Base-by-base conservation (phyloP, 2,888 invertebrate genomes). In the Catotricha subobsoleta region DNA sequence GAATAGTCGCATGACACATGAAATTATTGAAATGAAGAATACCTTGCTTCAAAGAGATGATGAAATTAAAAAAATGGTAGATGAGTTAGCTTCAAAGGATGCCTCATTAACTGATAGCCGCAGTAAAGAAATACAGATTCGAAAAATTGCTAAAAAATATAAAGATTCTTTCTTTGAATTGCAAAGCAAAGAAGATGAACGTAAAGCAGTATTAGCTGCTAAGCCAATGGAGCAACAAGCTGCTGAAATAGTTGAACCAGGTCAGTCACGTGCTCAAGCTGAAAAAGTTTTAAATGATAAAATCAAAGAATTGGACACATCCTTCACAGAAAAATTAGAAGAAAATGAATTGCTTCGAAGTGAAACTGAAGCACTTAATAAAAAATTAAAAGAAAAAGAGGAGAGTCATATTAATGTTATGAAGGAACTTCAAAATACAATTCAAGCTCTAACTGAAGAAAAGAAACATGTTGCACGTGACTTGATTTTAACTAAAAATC, bases 61-160 rank as follows among this genome's bases (percentile, higher is more conserved):
- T 46, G 73, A 75, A 30, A 65, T 77, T 39, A 59, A 68, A 7
- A 73, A 74, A 51, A 53, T 79, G 12, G 69, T 67, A 16, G 78
- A 80, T 52, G 79, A 80, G 39, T 53, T 78, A 4, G 64, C 69
- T 6, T 67, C 65, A 15, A 82, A 80, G 55, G 79, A 80, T 48
- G 71, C 71, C 2, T 65, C 71, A 19, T 62, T 81, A 12, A 71
- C 68, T 30, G 80, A 82, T 48, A 71, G 75, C 13, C 69, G 71
- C 46, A 78, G 72, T 51, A 78, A 78, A 50, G 77, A 77, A 57
- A 62, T 73, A 47, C 76, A 80, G 56, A 76, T 86, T 29, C 73
- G 84, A 49, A 88, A 84, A 58, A 86, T 94, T 48, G 94, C 91
- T 6, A 83, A 88, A 53, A 88, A 88, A 53, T 41, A 36, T 20